Conservation (phyloP, 2,888 invertebrate species). For the Cephus nigrinus region DNA sequence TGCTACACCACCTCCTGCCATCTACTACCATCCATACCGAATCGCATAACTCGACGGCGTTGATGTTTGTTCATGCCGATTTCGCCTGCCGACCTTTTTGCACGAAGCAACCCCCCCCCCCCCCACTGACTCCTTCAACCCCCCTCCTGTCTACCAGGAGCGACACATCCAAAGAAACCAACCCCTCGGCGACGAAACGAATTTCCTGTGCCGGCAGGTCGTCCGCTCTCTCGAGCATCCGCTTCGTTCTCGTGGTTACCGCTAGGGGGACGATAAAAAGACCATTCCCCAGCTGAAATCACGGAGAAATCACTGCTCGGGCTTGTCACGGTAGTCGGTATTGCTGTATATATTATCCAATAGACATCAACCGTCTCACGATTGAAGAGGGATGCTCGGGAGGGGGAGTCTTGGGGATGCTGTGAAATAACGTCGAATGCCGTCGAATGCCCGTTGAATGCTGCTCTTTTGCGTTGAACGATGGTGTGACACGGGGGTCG, state of each 20-base stretch:
- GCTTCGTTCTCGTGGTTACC: background rate
- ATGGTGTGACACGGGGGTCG: background rate
- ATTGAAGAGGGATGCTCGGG: background rate
- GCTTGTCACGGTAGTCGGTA: background rate
- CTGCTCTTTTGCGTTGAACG: background rate
- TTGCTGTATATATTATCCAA: background rate
- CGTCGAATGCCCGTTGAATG: slow-evolving; percentile 3
- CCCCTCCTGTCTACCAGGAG: background rate
- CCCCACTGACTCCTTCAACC: background rate
- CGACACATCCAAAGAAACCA: background rate
- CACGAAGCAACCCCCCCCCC: background rate
- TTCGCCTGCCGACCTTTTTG: background rate
- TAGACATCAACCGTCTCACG: background rate
- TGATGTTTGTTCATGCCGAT: background rate
- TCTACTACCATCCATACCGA: slow-evolving; percentile 13
- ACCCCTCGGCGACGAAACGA: background rate
- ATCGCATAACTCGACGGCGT: background rate
- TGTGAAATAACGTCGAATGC: background rate
- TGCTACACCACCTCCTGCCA: background rate
- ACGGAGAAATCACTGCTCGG: background rate
- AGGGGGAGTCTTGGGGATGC: background rate
- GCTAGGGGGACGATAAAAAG: background rate
- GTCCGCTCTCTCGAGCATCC: background rate
- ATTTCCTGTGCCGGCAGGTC: background rate
- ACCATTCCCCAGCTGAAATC: background rate